A percentile compares a stretch with the other conserved stretches of the same genome.
Conservation (phyloP, 2,888 invertebrate genomes). For the Scaptomyza parva region DNA sequence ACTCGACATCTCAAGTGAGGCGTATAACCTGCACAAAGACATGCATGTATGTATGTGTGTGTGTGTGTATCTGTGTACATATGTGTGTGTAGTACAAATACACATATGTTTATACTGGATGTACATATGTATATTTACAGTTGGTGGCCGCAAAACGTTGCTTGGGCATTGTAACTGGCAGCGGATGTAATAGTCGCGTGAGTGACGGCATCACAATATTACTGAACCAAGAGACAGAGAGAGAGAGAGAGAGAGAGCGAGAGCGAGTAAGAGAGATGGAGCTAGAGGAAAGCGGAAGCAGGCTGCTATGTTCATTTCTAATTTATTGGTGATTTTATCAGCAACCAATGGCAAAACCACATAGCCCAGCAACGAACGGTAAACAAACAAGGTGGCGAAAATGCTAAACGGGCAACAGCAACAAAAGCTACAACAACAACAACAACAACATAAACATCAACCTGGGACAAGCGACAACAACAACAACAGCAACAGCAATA, state of each 20-base stretch:
- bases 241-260: neutral
- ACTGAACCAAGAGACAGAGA: no score
- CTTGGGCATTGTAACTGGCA: slow-evolving; percentile 1
- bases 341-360: slow-evolving; percentile 60
- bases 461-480: neutral
- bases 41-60: neutral
- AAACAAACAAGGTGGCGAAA: slow-evolving; percentile 37
- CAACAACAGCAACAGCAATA: slow-evolving; percentile 2
- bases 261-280: neutral
- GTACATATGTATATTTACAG: neutral
- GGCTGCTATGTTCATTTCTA: slow-evolving; percentile 55
- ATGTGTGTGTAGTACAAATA: neutral
- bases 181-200: slow-evolving; percentile 10
- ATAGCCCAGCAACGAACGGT: slow-evolving; percentile 30
- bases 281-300: slow-evolving; percentile 1
- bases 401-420: slow-evolving; percentile 39
- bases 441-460: slow-evolving; percentile 9
- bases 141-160: neutral
- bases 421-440: neutral
- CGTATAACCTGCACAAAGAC: slow-evolving; percentile 1
- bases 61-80: neutral
- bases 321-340: slow-evolving; percentile 68
- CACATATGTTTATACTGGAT: neutral
- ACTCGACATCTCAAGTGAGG: slow-evolving; percentile 2
- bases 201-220: slow-evolving; percentile 28